Evolutionary conservation across 2,888 invertebrate genomes (phyloP), one percentile per base, ranked within the genome.

Genomic region (Thereva unica): DNA sequence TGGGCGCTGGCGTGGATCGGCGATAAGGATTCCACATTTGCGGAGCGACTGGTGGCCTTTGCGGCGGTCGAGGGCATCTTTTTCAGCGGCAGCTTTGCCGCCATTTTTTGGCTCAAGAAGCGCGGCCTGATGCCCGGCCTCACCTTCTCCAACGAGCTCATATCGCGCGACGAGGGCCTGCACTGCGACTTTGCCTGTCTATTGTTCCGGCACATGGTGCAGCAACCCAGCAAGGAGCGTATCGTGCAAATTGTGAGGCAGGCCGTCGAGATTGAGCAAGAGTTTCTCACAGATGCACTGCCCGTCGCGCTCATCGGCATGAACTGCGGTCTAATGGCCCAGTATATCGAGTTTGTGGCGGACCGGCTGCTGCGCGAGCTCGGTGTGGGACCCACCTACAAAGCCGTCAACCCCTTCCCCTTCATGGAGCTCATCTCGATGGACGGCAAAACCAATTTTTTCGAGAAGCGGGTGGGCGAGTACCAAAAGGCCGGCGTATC

Each of bases 391-490:
- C 82, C 93, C 91, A 80, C 93, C 71, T 98, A 93, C 83, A 89
- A 93, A 74, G 87, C 89, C 0, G 90, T 90, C 75, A 99, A 99
- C 83, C 99, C 99, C 5, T 99, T 99, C 80, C 95, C 95, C 80
- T 99, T 99, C 81, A 99, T 99, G 99, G 96, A 96, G 76, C 90
- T 95, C 75, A 98, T 99, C 74, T 98, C 97, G 0, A 83, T 97
- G 73, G 97, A 98, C 76, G 99, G 99, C n/a, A 99, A 99, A 80
- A 99, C 99, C 0, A 99, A 99, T 83, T 99, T 99, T 85, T 99
- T 99, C 77, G 99, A 99, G 82, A 98, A 97, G 83, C 92, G 94
- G 82, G 99, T 99, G 5, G 97, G 95, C 0, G 98, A 98, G 79
- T 98, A 98, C 78, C 96, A 97, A 80, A 97, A 96, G 76, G 90